Conservation (phyloP, 1,140 invertebrate species). For the Lerema accius region DNA sequence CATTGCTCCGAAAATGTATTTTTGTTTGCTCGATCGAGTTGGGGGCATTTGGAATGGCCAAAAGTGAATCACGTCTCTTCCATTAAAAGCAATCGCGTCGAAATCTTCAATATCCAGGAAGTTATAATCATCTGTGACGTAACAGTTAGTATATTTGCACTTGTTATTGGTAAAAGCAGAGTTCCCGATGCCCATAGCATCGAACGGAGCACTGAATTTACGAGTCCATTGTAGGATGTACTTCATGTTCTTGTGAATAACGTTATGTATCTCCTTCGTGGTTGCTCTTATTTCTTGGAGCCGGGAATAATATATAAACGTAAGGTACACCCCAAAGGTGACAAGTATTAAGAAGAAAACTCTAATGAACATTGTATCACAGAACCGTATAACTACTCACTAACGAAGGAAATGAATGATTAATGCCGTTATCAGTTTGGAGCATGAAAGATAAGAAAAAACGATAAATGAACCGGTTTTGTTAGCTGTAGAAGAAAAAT, state of each 20-base stretch:
- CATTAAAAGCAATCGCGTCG: slow-evolving; percentile 46
- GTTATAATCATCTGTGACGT: slow-evolving; percentile 27
- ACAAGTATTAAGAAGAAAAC: background rate
- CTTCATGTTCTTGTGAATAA: slow-evolving; percentile 9
- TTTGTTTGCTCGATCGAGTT: slow-evolving; percentile 39
- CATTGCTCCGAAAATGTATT: slow-evolving; percentile 51
- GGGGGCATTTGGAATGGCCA: slow-evolving; percentile 31
- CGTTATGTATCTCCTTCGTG: slow-evolving; percentile 1
- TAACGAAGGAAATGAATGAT: background rate
- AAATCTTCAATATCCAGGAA: slow-evolving; percentile 26
- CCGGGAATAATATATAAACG: background rate
- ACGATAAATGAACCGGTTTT: too few species aligned
- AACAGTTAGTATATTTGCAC: slow-evolving; percentile 36
- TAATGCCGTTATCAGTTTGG: too few species aligned
- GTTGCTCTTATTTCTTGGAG: background rate
- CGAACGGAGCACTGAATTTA: slow-evolving; percentile 16
- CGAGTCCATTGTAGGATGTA: slow-evolving; percentile 19
- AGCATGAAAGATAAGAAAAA: too few species aligned
- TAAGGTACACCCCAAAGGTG: background rate
- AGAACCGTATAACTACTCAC: background rate
- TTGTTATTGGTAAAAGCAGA: slow-evolving; percentile 19
- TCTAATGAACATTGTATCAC: background rate
- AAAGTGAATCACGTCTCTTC: slow-evolving; percentile 18
- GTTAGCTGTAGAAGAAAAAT: too few species aligned
- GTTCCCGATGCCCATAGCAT: background rate